These are phyloP conservation scores for Epirrita christyi DNA, from an alignment of 2,888 invertebrate genomes.

Conservation along the genomic window DNA sequence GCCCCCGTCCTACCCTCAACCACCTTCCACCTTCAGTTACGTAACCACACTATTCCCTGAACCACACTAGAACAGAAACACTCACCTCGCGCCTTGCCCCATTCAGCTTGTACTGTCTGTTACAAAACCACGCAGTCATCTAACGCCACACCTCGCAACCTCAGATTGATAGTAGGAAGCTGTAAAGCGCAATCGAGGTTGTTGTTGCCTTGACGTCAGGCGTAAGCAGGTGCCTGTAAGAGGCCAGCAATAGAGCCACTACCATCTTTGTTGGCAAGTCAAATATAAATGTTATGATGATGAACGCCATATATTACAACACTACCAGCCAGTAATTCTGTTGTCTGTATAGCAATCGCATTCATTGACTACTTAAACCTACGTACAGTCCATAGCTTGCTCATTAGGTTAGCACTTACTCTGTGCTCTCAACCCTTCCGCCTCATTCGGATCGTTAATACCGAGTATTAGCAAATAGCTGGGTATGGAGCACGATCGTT, in stretches of 20 bases:
- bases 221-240: not conserved
- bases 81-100: conserved; percentile 69
- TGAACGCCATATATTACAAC: too few relatives aligned
- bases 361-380: not conserved
- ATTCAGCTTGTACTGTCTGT: conserved; percentile 63
- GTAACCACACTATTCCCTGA: conserved; percentile 67
- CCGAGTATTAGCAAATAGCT: conserved; percentile 63
- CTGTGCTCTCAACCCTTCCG: conserved; percentile 43
- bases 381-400: conserved; percentile 12
- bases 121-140: conserved; percentile 54
- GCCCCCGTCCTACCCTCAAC: conserved; percentile 64
- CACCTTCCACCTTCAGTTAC: conserved; percentile 68
- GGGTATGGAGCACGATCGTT: conserved; percentile 60
- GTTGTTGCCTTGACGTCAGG: not conserved
- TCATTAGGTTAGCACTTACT: conserved; percentile 17
- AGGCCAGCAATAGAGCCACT: too few relatives aligned
- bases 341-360: not conserved
- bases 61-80: conserved; percentile 68
- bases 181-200: not conserved
- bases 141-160: conserved; percentile 34
- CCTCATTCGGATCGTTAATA: conserved; percentile 53
- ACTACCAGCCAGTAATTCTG: too few relatives aligned
- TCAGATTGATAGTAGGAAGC: conserved; percentile 33
- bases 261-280: too few relatives aligned
- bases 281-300: too few relatives aligned